These are phyloP conservation scores for Lysiphlebus fabarum DNA, from an alignment of 1,140 invertebrate species.

Conservation along the genomic window DNA sequence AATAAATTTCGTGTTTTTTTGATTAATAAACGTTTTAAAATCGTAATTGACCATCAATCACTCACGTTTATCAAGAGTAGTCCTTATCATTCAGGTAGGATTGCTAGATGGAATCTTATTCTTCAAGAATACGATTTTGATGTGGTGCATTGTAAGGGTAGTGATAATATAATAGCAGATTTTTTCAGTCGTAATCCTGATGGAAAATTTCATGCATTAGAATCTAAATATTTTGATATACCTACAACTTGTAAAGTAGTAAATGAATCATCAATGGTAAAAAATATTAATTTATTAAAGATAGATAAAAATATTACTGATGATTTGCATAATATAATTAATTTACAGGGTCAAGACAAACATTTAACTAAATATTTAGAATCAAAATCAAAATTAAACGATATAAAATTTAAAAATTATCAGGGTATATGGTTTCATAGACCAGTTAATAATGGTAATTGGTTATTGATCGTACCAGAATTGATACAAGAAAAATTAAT, in stretches of 20 bases:
- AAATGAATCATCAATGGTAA: not conserved
- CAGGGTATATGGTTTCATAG: slow-evolving; percentile 4
- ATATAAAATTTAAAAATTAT: not conserved
- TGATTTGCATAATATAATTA: not conserved
- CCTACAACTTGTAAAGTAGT: not conserved
- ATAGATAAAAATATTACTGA: not conserved
- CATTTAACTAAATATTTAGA: not conserved
- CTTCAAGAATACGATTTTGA: slow-evolving; percentile 3
- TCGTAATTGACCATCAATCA: slow-evolving; percentile 4
- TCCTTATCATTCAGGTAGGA: not conserved
- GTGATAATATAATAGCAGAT: slow-evolving; percentile 3
- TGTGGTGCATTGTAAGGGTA: slow-evolving; percentile 1
- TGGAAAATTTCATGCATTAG: not conserved
- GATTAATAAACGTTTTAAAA: not conserved
- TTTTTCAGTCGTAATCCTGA: slow-evolving; percentile 11
- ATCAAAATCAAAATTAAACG: not conserved
- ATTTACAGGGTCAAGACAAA: not conserved
- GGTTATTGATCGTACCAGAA: not conserved
- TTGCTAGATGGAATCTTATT: not conserved
- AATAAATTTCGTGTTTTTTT: slow-evolving; percentile 8
- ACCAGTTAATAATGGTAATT: not conserved
- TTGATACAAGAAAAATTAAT: not conserved
- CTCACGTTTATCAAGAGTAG: not conserved
- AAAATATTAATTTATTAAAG: not conserved
- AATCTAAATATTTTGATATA: not conserved